phyloP scores from a whole-genome alignment of 2,888 invertebrate genomes.

The Synanthedon tipuliformis region DNA sequence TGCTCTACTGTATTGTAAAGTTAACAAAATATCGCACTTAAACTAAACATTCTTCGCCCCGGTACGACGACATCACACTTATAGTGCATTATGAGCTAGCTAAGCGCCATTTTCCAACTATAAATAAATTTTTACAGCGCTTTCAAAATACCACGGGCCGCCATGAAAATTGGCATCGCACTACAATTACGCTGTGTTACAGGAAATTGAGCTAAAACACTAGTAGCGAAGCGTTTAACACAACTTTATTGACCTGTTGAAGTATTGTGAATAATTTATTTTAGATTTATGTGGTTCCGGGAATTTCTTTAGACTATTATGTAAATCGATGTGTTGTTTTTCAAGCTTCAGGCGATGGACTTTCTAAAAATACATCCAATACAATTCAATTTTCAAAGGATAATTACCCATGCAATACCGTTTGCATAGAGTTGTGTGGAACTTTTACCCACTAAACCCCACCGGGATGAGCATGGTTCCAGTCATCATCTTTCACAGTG shows the following conservation, averaged over 20 bases:
- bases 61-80: slow-evolving; percentile 1
- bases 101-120: slow-evolving; percentile 6
- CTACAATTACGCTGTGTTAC: slow-evolving; percentile 11
- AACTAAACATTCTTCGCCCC: no score
- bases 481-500: no score
- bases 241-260: slow-evolving; percentile 4
- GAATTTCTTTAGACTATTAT: background rate
- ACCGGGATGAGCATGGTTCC: no score
- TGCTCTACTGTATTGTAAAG: no score
- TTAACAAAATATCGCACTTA: no score
- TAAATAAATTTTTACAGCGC: slow-evolving; percentile 17
- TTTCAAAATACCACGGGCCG: slow-evolving; percentile 8
- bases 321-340: no score
- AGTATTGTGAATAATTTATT: slow-evolving; percentile 1
- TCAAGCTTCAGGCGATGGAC: no score
- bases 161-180: slow-evolving; percentile 13
- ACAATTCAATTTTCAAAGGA: no score
- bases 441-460: no score
- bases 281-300: background rate
- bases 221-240: slow-evolving; percentile 2
- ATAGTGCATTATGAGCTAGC: slow-evolving; percentile 9
- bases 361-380: no score
- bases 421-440: no score
- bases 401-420: no score
- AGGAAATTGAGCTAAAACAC: slow-evolving; percentile 8